Evolutionary conservation across 2,888 invertebrate genomes (phyloP), one percentile per base, ranked within the genome.

Genomic region (Epinotia nisella): DNA sequence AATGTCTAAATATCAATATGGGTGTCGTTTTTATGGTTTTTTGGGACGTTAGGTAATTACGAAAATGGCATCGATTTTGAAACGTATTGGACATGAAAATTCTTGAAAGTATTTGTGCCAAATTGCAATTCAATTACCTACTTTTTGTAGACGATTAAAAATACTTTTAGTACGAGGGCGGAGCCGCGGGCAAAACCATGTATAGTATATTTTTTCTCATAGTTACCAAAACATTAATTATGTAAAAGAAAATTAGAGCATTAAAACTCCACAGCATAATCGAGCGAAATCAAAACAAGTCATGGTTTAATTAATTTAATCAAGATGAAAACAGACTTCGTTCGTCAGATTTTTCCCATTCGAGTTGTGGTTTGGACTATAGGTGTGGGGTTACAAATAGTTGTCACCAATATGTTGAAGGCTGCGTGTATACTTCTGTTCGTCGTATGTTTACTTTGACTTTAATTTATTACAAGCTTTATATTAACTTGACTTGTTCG

Each of bases 331-430:
- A 59, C 17, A 9, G 49, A 35, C 21, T n/a, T 1, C 4, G 17
- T 41, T 49, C 17, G 10, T 21, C n/a, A n/a, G 19, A 17, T 9
- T 19, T 21, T 15, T 39, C 15, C 13, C 51, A 64, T 71, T 64
- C 19, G 4, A 29, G 13, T 41, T 11, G 35, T 35, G 58, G 64
- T 58, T 51, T 58, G 51, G 17, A 55, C 56, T 55, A 24, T n/a
- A 70, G 21, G 29, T 29, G 21, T 45, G 21, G 29, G 29, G 39
- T 35, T 53, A 19, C 19, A 24, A 1, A 9, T 13, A 51, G 49
- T 65, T 65, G 64, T 11, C 3, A 53, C 11, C 59, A 71, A 66
- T 5, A 71, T 71, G 71, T 19, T 71, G 21, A 71, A 71, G 35
- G 41, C 21, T 49, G 19, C 60, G 9, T 71, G 19, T n/a, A 0